Percentiles rank a stretch among this genome's conserved stretches.
phyloP scores from a whole-genome alignment of 2,888 invertebrate genomes.

The Sinohyriopsis cumingii region DNA sequence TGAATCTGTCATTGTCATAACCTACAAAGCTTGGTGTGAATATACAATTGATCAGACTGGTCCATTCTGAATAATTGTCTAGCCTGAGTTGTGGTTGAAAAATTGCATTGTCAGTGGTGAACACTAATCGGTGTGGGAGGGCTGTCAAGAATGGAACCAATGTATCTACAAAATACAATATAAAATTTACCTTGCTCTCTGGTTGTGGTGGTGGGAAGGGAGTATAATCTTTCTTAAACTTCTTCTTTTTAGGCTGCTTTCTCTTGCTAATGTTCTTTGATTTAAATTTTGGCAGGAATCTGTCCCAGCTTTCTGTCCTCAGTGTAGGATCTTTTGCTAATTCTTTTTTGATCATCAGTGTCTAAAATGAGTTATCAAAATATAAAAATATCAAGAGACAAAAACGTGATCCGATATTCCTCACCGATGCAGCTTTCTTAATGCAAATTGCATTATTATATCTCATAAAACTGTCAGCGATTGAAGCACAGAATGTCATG shows the following conservation, averaged over 20 bases:
- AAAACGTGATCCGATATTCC: no score
- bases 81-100: no score
- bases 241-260: conserved; percentile 90
- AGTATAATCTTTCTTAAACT: conserved; percentile 93
- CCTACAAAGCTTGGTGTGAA: no score
- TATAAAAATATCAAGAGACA: no score
- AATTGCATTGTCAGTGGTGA: background rate
- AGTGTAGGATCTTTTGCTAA: conserved; percentile 93
- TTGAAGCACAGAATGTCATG: no score
- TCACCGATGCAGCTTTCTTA: no score
- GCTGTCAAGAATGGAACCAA: background rate
- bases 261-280: conserved; percentile 90
- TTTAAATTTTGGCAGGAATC: conserved; percentile 95
- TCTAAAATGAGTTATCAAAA: conserved; percentile 75
- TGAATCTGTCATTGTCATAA: no score
- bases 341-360: conserved; percentile 97
- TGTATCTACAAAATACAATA: background rate
- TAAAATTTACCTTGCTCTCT: conserved; percentile 84
- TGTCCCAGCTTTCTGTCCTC: conserved; percentile 95
- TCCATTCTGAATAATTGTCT: no score
- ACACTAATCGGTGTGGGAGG: background rate
- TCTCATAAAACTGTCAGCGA: no score
- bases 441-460: no score
- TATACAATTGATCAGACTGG: no score
- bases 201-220: conserved; percentile 96